A percentile compares a stretch with the other conserved stretches of the same genome.
Evolutionary conservation across 2,888 invertebrate species (phyloP).

Genomic region (Cheilosia vulpina): DNA sequence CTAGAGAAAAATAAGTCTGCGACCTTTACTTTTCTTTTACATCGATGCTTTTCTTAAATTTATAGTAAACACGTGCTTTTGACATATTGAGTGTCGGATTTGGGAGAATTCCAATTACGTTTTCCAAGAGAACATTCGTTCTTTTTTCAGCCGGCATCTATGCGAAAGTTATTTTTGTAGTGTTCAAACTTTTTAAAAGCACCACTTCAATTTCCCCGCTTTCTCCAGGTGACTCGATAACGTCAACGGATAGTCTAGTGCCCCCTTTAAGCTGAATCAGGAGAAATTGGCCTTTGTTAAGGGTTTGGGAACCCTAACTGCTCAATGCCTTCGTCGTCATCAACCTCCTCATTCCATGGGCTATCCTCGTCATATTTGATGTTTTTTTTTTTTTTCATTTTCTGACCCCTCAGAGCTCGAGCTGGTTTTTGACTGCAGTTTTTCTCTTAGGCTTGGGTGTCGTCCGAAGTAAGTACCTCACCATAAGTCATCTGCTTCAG

Average conservation of each 20-base stretch:
- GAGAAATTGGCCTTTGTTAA: slow-evolving; percentile 27
- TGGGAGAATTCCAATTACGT: slow-evolving; percentile 1
- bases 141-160: slow-evolving; percentile 22
- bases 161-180: slow-evolving; percentile 24
- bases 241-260: slow-evolving; percentile 15
- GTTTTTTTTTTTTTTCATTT: neutral
- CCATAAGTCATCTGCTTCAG: neutral
- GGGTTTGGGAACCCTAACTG: slow-evolving; percentile 20
- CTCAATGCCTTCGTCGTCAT: slow-evolving; percentile 10
- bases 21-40: neutral
- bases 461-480: neutral
- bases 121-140: neutral
- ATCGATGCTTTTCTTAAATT: neutral
- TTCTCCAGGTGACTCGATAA: slow-evolving; percentile 22
- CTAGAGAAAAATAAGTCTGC: no score
- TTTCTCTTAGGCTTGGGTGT: neutral
- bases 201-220: slow-evolving; percentile 30
- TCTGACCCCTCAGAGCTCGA: neutral
- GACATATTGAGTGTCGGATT: neutral
- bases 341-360: slow-evolving; percentile 16
- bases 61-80: neutral
- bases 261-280: slow-evolving; percentile 26
- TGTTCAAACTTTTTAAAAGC: slow-evolving; percentile 31
- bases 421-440: neutral
- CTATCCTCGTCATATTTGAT: neutral